Base-by-base conservation (phyloP, 2,888 invertebrate species). In the Metopia argyrocephala region DNA sequence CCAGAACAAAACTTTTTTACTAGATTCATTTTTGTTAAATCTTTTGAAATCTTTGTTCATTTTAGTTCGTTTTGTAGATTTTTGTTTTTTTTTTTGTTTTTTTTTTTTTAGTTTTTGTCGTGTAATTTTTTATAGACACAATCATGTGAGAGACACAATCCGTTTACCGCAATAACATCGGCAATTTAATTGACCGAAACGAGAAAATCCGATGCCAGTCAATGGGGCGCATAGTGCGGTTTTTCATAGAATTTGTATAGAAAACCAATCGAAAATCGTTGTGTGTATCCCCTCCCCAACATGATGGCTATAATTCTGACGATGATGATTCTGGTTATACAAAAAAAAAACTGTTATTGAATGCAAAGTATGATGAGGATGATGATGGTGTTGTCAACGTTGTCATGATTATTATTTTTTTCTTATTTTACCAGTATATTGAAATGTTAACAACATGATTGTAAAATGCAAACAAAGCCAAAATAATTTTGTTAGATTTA, bases 181-280 rank as follows among this genome's bases (percentile, higher is more conserved):
- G 83, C 83, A 84, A 84, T 84, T 84, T 83, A 84, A 84, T 84
- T 84, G 84, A 84, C 84, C 83, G 81, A 83, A 83, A 83, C 82
- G 78, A 82, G 80, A 68, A 80, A 78, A 83, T 80, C 82, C 82
- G 82, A 81, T 82, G 78, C 57, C 70, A 76, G 70, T 71, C 78
- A 78, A 80, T 74, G 80, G 76, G 76, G 76, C 80, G 76, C 68
- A 76, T 76, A 80, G 73, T 80, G 80, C 59, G 80, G 76, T 76
- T 80, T 76, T 73, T 69, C 66, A 45, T 74, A 71, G 57, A 70
- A 70, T 69, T 61, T 70, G 23, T 38, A 48, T 31, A 70, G 28
- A 65, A 65, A 50, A 45, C 68, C 78, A 45, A 70, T 76, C 38
- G 38, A 38, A 38, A 38, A 38, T 38, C 38, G 56, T 25, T 66